Base-by-base conservation (phyloP, 35 echinoderm and acorn worm genomes). In the Heliocidaris tuberculata region DNA sequence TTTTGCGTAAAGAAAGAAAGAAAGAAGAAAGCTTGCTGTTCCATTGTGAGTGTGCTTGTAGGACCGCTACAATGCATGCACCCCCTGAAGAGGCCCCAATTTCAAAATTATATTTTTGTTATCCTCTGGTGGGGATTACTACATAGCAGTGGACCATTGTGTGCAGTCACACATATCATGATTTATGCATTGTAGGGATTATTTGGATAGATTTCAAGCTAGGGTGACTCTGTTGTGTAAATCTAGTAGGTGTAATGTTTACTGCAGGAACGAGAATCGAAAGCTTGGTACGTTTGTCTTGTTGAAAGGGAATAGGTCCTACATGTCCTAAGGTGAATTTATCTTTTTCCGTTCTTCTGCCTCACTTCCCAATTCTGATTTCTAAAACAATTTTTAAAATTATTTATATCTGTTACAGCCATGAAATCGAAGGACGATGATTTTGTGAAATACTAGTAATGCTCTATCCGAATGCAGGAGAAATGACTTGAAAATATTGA, bases 121-220 rank as follows among this genome's bases (percentile, higher is more conserved):
- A 78, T 24, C 27, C 65, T 78, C 65, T n/a, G 27, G 65, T n/a
- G 65, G 65, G 65, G 65, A n/a, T 78, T 21, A 1, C 60, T 24
- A 70, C 60, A 70, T 70, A 70, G 60, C 60, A 70, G 21, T n/a
- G 21, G 65, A 78, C 65, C 24, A 24, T n/a, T 78, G 65, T 78
- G 17, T 19, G 21, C 65, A 78, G 65, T 78, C 65, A 78, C 65
- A 78, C 65, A 78, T 78, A 78, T 27, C 15, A 78, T 78, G 65
- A 78, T 78, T 78, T 78, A 78, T 78, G 65, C 21, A 78, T 78
- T 27, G 65, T 21, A 0, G 21, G 65, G 27, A 78, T 78, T 78
- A 78, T 78, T 78, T 78, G 65, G 65, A 78, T 78, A n/a, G 65
- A 78, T 78, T 78, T 78, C 65, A 78, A n/a, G 65, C 65, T 78